phyloP scores from a whole-genome alignment of 2,888 invertebrate species.

The Archaeoteleia sp. region DNA sequence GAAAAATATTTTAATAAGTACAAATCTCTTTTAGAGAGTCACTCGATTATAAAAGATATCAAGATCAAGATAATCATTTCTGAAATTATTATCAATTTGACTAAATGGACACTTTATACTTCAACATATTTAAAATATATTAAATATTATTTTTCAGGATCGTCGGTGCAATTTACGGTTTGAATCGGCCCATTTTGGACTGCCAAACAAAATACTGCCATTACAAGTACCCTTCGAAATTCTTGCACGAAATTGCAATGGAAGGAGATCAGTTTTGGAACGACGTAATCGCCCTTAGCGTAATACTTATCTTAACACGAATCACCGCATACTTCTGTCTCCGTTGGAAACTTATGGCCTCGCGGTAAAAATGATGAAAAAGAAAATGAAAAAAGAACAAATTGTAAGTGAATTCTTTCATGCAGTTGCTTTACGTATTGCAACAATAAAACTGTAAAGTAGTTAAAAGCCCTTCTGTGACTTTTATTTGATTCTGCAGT shows the following conservation, averaged over 20 bases:
- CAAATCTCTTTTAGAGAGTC: too few relatives aligned
- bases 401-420: too few relatives aligned
- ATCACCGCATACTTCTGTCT: conserved; percentile 83
- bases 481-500: too few relatives aligned
- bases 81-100: too few relatives aligned
- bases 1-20: too few relatives aligned
- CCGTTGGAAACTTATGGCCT: conserved; percentile 84
- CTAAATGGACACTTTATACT: too few relatives aligned
- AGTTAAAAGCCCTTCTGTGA: too few relatives aligned
- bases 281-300: conserved; percentile 84
- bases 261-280: conserved; percentile 88
- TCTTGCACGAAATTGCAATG: conserved; percentile 89
- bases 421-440: too few relatives aligned
- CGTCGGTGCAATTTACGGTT: conserved; percentile 89
- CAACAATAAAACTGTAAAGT: too few relatives aligned
- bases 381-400: background rate
- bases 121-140: too few relatives aligned
- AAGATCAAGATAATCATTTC: too few relatives aligned
- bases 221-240: conserved; percentile 87
- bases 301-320: conserved; percentile 82
- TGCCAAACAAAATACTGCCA: conserved; percentile 86
- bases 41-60: too few relatives aligned
- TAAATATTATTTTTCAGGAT: conserved; percentile 70
- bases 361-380: conserved; percentile 78
- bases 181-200: conserved; percentile 83